These are phyloP conservation scores for Danaus melanippus DNA, from an alignment of 1,140 invertebrate genomes.

Conservation along the genomic window DNA sequence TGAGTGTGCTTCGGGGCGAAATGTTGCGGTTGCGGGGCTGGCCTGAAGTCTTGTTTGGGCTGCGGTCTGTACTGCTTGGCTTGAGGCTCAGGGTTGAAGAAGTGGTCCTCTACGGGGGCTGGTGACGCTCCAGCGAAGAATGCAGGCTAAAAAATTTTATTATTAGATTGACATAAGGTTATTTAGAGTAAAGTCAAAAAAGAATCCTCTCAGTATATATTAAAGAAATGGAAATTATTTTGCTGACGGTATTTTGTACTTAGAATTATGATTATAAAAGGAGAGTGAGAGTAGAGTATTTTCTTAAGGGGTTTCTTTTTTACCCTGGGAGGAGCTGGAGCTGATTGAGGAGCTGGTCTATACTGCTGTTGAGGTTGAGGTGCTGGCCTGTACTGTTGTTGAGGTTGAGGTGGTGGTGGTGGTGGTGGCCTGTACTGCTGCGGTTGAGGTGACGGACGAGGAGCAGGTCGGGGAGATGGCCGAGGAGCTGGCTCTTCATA, in stretches of 20 bases:
- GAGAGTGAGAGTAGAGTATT: no score
- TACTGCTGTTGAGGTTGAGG: constrained; percentile 32
- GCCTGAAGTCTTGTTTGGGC: constrained; percentile 54
- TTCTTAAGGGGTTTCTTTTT: neutral
- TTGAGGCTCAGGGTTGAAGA: constrained; percentile 49
- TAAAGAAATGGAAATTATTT: neutral
- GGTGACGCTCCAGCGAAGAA: constrained; percentile 67
- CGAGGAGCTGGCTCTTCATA: constrained; percentile 60
- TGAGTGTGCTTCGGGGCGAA: constrained; percentile 38
- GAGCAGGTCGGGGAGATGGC: constrained; percentile 16
- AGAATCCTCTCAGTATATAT: neutral
- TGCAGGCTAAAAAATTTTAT: constrained; percentile 35
- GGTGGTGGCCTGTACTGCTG: constrained; percentile 25
- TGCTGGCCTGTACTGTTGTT: constrained; percentile 27
- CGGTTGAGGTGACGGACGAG: constrained; percentile 18
- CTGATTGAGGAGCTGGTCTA: constrained; percentile 24
- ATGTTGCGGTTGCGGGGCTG: constrained; percentile 44
- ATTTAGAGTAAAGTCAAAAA: no score
- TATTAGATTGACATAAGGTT: constrained; percentile 7
- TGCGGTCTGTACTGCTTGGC: constrained; percentile 30
- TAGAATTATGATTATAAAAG: no score
- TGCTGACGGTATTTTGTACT: no score
- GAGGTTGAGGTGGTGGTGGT: constrained; percentile 29
- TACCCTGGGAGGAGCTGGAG: constrained; percentile 52
- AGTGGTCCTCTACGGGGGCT: constrained; percentile 53